phyloP scores from a whole-genome alignment of 2,113 vertebrate species.

The Myiozetetes cayanensis region DNA sequence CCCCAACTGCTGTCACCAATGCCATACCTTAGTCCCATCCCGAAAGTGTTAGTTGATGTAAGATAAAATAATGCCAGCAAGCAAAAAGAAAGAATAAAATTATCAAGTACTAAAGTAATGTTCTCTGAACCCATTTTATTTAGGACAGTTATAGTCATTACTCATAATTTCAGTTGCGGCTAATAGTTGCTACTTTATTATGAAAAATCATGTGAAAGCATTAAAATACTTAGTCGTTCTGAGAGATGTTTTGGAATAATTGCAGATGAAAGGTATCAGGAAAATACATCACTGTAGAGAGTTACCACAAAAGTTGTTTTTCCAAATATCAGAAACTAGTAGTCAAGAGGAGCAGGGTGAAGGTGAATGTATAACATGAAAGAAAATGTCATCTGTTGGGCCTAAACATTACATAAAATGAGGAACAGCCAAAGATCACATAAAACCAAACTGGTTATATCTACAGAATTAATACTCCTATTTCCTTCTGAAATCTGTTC shows the following conservation, averaged over 20 bases:
- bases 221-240: neutral
- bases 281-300: neutral
- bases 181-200: neutral
- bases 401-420: neutral
- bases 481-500: neutral
- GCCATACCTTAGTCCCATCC: accelerated
- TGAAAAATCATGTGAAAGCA: neutral
- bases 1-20: neutral
- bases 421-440: neutral
- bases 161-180: neutral
- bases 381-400: neutral
- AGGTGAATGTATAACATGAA: accelerated
- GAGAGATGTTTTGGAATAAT: neutral
- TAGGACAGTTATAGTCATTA: neutral
- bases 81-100: accelerated
- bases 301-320: neutral
- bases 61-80: neutral
- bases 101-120: neutral
- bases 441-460: neutral
- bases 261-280: neutral
- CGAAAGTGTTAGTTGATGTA: neutral
- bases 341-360: neutral
- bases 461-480: neutral
- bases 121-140: neutral
- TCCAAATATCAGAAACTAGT: neutral